Evolutionary conservation across 2,113 vertebrate genomes (phyloP).

Genomic region (Calonectris borealis): DNA sequence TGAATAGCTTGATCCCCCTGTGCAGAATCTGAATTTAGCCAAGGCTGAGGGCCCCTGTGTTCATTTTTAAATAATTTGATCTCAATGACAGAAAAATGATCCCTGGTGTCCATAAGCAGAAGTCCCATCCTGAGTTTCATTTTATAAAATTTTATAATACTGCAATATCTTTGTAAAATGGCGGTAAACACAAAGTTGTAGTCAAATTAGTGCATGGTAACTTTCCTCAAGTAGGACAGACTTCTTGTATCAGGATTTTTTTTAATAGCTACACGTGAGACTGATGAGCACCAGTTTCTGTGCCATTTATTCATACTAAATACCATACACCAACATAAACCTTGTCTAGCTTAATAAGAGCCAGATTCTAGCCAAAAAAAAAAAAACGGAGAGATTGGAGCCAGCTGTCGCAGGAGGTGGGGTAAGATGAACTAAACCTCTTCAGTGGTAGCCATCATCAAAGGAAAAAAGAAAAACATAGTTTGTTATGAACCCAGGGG

Average conservation of each 20-base stretch:
- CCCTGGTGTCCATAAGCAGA: not conserved
- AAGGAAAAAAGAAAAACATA: not conserved
- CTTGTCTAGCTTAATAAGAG: not conserved
- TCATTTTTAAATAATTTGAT: not conserved
- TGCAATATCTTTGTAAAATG: not conserved
- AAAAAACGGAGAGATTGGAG: not conserved
- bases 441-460: not conserved
- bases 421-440: not conserved
- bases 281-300: not conserved
- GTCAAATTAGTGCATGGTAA: not conserved
- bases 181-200: not conserved
- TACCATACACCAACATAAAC: not conserved
- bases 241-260: not conserved
- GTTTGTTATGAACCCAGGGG: not conserved
- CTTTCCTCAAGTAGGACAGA: not conserved
- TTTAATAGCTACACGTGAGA: not conserved
- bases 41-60: fast-evolving
- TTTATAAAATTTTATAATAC: not conserved
- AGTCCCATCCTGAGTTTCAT: not conserved
- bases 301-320: not conserved
- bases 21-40: not conserved
- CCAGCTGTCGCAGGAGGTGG: not conserved
- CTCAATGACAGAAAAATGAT: not conserved
- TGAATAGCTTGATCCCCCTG: not conserved
- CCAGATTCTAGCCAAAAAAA: not conserved